Base-by-base conservation (phyloP, 2,888 invertebrate genomes). In the Meloe dianella region DNA sequence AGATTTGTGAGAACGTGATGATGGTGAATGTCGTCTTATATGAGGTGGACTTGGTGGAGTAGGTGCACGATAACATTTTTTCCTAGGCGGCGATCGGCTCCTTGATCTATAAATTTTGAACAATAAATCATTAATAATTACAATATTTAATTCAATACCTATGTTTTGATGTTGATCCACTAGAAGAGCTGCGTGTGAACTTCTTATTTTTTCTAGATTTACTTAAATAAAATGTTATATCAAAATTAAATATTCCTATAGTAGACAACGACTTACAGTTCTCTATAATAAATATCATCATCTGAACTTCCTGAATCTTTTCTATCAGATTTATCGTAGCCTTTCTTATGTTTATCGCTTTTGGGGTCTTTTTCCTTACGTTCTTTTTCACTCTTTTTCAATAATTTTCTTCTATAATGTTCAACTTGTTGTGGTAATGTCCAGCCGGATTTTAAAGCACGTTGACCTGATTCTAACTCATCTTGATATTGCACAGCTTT, bases 401-500 rank as follows among this genome's bases (percentile, higher is more conserved):
- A 88, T 64, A 98, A 88, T 82, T 96, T 96, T 76, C 93, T 88
- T 35, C 97, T 85, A 84, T 96, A 97, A 85, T 96, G 93, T 79
- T 95, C 93, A 32, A 97, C 92, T 86, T 97, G 96, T 79, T 94
- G 92, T 57, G 88, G 84, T 71, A 94, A 86, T 9, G 91, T 87
- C 88, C 94, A 92, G 7, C 90, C 93, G 60, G 89, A 83, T 76
- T 93, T 91, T 24, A 92, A 81, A 38, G 88, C 87, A 66, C 92
- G 87, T 76, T 90, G 88, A 0, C 97, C 97, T 2, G 91, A 91
- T 85, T 98, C 98, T 75, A 98, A 84, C 83, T 97, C 97, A 86
- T 98, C 98, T 84, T 96, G 96, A 86, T 96, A 98, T 82, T 95
- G 94, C 85, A 98, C 89, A 62, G 95, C 94, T 85, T 96, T 95